Evolutionary conservation across 2,797 vertebrate genomes (phyloP).

Genomic region (Coluber constrictor): DNA sequence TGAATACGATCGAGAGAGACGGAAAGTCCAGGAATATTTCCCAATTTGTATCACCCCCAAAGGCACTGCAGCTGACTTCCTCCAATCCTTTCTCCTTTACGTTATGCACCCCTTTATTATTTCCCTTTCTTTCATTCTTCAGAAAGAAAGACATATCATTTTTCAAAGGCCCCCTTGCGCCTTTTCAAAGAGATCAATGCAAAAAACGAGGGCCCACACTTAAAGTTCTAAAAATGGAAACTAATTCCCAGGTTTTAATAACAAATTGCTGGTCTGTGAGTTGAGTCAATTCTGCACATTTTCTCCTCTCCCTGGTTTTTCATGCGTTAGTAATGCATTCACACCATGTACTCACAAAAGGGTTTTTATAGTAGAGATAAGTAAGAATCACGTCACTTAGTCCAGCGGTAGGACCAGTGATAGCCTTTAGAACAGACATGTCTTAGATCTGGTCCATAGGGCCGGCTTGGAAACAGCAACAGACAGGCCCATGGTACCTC

Average conservation of each 20-base stretch:
- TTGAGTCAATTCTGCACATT: not conserved
- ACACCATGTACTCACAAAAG: not conserved
- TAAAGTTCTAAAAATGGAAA: not conserved
- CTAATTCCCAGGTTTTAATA: not conserved
- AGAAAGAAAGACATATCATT: not conserved
- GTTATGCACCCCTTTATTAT: not conserved
- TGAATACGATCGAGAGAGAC: not conserved
- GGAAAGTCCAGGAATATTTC: not conserved
- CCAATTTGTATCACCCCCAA: not conserved
- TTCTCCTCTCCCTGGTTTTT: not conserved
- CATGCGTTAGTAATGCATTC: not conserved
- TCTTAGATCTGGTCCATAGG: too few species aligned
- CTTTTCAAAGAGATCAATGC: not conserved
- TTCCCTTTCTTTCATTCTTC: not conserved
- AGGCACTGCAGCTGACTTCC: not conserved
- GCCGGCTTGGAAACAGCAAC: too few species aligned
- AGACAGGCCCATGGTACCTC: too few species aligned
- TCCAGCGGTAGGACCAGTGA: not conserved
- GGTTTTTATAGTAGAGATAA: not conserved
- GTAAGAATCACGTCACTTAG: not conserved
- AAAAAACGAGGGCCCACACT: not conserved
- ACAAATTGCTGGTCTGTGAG: not conserved
- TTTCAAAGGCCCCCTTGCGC: not conserved
- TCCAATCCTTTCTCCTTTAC: not conserved
- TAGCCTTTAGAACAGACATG: not conserved